Evolutionary conservation across 1,140 invertebrate species (phyloP), one percentile per base, ranked within the genome.

Genomic region (Akabosia matsudoensis): DNA sequence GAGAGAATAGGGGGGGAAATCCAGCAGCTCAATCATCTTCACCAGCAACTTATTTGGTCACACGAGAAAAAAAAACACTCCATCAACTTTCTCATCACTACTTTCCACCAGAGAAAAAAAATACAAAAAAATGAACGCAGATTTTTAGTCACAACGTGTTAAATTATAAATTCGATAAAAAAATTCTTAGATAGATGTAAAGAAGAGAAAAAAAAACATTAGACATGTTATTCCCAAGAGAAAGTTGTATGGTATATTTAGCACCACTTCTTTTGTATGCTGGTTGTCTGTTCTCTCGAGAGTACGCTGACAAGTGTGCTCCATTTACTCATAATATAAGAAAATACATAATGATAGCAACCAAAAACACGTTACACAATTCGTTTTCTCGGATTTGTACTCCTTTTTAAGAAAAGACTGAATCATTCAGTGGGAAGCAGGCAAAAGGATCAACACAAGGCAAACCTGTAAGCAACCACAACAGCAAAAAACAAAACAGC

Each of bases 341-440:
- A 45, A 45, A 45, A 10, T 45, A 45, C 37, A 10, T 45, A 45
- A 45, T 45, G 7, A 45, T 45, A 45, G 18, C 7, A 45, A 18
- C 7, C 37, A 45, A 45, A 18, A 45, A 45, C 7, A 45, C 7
- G 18, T 10, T 45, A 45, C 18, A 10, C 18, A 45, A 45, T 45
- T 45, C 37, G 37, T 45, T 45, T 45, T 56, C n/a, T 67, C 24
- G n/a, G 28, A 67, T 30, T 30, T 30, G 28, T 30, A 30, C 28
- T 67, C 61, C 61, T 67, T 67, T 67, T 67, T 67, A 67, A 67
- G 61, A 67, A 67, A 67, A 67, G 61, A 67, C 61, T 67, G 61
- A 67, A 67, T 67, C 24, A 67, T 67, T 28, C 61, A 67, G 61
- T 67, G 61, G 61, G 61, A 67, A 30, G 61, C 24, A 67, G 61